These are phyloP conservation scores for Argyresthia albistria DNA, from an alignment of 2,888 invertebrate genomes.

Conservation along the genomic window DNA sequence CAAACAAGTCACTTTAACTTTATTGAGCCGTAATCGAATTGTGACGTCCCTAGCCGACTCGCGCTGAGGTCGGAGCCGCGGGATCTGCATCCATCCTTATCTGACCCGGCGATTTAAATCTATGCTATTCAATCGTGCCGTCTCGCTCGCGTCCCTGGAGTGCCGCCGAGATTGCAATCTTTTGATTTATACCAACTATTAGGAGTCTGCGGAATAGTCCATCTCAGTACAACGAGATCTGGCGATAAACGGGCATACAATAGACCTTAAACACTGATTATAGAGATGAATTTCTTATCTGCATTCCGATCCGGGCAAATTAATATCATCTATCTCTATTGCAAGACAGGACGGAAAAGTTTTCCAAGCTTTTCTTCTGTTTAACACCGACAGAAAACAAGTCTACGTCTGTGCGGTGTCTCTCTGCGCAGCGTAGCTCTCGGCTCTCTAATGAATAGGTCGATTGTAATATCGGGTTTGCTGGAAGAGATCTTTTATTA, in stretches of 20 bases:
- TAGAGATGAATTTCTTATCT: slow-evolving; percentile 42
- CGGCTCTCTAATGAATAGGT: too few species aligned
- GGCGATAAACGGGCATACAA: slow-evolving; percentile 58
- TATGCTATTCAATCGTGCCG: slow-evolving; percentile 71
- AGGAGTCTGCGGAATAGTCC: slow-evolving; percentile 65
- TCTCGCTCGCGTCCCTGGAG: slow-evolving; percentile 71
- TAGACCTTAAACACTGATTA: slow-evolving; percentile 57
- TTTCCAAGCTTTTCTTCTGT: too few species aligned
- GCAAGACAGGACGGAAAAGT: too few species aligned
- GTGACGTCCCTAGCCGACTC: slow-evolving; percentile 64
- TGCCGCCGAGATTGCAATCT: slow-evolving; percentile 71
- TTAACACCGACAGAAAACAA: too few species aligned
- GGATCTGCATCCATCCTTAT: slow-evolving; percentile 67
- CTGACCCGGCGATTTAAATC: slow-evolving; percentile 69
- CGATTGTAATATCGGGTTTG: too few species aligned
- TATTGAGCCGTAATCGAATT: slow-evolving; percentile 73
- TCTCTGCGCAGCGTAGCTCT: too few species aligned
- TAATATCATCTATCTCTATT: too few species aligned
- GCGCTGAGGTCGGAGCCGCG: slow-evolving; percentile 42
- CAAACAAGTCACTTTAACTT: slow-evolving; percentile 73
- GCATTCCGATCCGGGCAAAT: background rate
- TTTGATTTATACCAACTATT: slow-evolving; percentile 73
- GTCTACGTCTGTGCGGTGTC: too few species aligned
- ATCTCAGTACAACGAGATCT: slow-evolving; percentile 52
- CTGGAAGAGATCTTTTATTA: too few species aligned